Conservation (phyloP, 2,888 invertebrate species). For the Trichopria drosophilae region DNA sequence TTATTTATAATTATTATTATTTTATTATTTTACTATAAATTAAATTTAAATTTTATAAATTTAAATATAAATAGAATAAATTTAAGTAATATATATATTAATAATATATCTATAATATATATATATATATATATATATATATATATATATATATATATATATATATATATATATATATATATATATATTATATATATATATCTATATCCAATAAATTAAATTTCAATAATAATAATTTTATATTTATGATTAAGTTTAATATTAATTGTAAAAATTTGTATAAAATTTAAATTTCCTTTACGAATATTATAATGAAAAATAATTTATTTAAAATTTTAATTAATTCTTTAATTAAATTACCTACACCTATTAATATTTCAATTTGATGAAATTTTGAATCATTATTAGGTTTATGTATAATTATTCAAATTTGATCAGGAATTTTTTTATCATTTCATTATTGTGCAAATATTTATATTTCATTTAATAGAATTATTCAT, state of each 20-base stretch:
- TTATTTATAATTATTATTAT: slow-evolving; percentile 34
- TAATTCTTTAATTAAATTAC: slow-evolving; percentile 65
- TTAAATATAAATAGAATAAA: slow-evolving; percentile 19
- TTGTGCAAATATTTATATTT: slow-evolving; percentile 65
- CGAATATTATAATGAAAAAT: slow-evolving; percentile 49
- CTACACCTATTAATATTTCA: slow-evolving; percentile 66
- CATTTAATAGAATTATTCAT: slow-evolving; percentile 70
- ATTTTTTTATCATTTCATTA: slow-evolving; percentile 74
- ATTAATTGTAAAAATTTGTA: slow-evolving; percentile 65
- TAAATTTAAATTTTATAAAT: slow-evolving; percentile 19
- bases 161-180: no score
- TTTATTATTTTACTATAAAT: slow-evolving; percentile 20
- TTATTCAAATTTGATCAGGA: slow-evolving; percentile 70
- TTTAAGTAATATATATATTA: slow-evolving; percentile 21
- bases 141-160: no score
- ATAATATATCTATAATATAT: slow-evolving; percentile 16
- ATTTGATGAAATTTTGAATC: slow-evolving; percentile 73
- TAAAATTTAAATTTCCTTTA: slow-evolving; percentile 62
- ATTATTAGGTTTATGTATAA: slow-evolving; percentile 66
- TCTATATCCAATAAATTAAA: slow-evolving; percentile 20
- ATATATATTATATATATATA: no score
- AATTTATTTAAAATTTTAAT: slow-evolving; percentile 63
- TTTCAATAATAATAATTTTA: slow-evolving; percentile 53
- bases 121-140: no score
- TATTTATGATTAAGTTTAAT: slow-evolving; percentile 67